Conservation (phyloP, 2,113 vertebrate genomes). For the Neolamprologus toae region DNA sequence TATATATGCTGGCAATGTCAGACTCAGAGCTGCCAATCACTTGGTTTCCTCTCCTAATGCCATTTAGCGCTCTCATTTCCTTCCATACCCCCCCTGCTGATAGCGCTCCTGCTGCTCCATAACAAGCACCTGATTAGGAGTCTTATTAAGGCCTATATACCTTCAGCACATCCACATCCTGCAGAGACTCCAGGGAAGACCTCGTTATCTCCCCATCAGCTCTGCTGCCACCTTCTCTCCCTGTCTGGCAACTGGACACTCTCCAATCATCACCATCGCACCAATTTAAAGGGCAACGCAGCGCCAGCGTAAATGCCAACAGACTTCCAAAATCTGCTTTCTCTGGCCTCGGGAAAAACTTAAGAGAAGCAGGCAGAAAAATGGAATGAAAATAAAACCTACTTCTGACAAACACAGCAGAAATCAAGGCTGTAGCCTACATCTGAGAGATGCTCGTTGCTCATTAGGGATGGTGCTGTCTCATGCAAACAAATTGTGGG, state of each 20-base stretch:
- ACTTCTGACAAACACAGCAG: background rate
- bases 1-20: background rate
- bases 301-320: background rate
- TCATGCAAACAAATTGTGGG: background rate
- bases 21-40: constrained; percentile 5
- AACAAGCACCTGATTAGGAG: constrained; percentile 39
- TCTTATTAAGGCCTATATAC: background rate
- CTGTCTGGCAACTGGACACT: constrained; percentile 12
- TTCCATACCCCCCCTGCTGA: background rate
- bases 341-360: background rate
- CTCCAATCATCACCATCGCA: constrained; percentile 7
- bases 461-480: background rate
- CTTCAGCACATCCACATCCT: constrained; percentile 12
- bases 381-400: constrained; percentile 4
- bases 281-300: constrained; percentile 12
- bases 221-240: background rate
- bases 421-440: background rate
- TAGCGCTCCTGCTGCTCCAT: constrained; percentile 1
- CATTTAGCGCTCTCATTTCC: background rate
- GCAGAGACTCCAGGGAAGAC: background rate
- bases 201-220: constrained; percentile 47
- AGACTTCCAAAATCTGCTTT: background rate
- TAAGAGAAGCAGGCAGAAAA: background rate
- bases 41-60: background rate
- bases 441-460: background rate